phyloP scores from a whole-genome alignment of 2,888 invertebrate species.

The Gandaritis pyraliata region DNA sequence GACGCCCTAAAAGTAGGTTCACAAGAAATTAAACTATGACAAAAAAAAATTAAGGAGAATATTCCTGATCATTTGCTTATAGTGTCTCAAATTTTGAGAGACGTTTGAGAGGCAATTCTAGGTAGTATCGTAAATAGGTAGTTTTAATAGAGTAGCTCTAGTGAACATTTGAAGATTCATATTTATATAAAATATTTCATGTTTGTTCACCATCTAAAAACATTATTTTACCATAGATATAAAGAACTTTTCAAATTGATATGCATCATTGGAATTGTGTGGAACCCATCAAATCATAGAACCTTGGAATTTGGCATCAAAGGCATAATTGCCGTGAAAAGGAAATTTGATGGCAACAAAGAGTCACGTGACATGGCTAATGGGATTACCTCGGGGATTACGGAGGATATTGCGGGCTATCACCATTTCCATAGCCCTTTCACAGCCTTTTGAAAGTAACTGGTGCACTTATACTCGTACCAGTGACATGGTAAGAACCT shows the following conservation, averaged over 20 bases:
- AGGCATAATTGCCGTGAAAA: slow-evolving; percentile 14
- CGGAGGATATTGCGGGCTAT: slow-evolving; percentile 17
- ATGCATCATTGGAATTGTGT: neutral
- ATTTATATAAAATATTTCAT: neutral
- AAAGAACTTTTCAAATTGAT: neutral
- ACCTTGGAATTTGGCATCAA: slow-evolving; percentile 8
- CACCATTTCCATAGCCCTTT: slow-evolving; percentile 11
- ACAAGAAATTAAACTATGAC: no score
- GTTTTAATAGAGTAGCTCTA: neutral
- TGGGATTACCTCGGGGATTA: slow-evolving; percentile 17
- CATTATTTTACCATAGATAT: no score
- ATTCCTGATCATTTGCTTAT: no score
- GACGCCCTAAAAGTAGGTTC: no score
- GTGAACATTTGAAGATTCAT: neutral
- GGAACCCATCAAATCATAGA: slow-evolving; percentile 2
- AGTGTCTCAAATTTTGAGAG: no score
- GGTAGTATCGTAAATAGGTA: neutral
- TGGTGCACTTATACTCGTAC: slow-evolving; percentile 4
- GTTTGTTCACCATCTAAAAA: no score
- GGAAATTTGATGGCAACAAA: slow-evolving; percentile 19
- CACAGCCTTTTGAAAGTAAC: slow-evolving; percentile 1
- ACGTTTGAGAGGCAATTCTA: no score
- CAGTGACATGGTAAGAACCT: neutral
- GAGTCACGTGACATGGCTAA: slow-evolving; percentile 15
- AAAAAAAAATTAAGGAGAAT: no score